These are phyloP conservation scores for Himalopsyche japonica DNA, from an alignment of 2,888 invertebrate species.

Conservation along the genomic window DNA sequence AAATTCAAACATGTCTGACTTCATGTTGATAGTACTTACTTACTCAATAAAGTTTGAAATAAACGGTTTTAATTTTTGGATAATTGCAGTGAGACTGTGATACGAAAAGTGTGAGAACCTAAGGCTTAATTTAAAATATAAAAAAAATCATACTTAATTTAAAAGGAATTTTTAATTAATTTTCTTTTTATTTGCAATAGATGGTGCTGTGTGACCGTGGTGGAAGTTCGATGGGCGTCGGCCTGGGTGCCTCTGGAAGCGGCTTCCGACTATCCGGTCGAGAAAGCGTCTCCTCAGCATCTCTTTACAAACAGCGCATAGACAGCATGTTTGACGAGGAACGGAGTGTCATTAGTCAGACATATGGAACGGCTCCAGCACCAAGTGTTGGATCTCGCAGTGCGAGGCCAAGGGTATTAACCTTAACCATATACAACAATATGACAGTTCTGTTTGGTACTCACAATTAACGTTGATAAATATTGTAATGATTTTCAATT, in stretches of 20 bases:
- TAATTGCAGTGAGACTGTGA: too few species aligned
- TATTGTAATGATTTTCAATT: too few species aligned
- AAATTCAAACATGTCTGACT: too few species aligned
- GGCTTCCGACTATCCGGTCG: conserved; percentile 53
- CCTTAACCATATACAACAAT: conserved; percentile 41
- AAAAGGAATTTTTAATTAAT: too few species aligned
- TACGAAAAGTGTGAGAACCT: too few species aligned
- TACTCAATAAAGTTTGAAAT: too few species aligned
- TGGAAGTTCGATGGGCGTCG: conserved; percentile 38
- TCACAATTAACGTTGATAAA: too few species aligned
- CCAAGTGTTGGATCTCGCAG: conserved; percentile 45
- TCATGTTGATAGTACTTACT: too few species aligned
- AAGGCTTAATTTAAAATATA: too few species aligned
- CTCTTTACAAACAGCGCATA: conserved; percentile 80
- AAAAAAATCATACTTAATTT: too few species aligned
- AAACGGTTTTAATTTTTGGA: too few species aligned
- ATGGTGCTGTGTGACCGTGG: conserved; percentile 59
- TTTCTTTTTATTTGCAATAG: conserved; percentile 42
- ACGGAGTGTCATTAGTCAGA: conserved; percentile 61
- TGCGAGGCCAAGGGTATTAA: conserved; percentile 45
- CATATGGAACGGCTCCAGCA: conserved; percentile 14
- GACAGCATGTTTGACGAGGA: conserved; percentile 83
- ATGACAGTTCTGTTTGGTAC: not conserved
- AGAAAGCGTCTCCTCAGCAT: conserved; percentile 59
- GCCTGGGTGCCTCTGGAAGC: conserved; percentile 51